Evolutionary conservation across 2,113 vertebrate species (phyloP).

Genomic region (Tylochromis polylepis): DNA sequence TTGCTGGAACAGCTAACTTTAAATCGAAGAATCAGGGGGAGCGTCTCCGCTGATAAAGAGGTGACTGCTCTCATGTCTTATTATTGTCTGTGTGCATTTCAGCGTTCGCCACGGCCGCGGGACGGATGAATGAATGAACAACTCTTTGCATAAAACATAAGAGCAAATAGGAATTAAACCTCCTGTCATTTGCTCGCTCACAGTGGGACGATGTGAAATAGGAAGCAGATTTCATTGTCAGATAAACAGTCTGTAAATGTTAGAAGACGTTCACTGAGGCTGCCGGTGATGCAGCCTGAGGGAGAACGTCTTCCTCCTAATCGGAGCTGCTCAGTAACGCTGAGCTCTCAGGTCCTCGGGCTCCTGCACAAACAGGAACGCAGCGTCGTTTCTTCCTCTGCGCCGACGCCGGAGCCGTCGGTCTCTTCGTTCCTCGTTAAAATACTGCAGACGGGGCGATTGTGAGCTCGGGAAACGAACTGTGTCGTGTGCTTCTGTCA

Average conservation of each 20-base stretch:
- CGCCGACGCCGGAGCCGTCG: neutral
- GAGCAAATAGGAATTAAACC: neutral
- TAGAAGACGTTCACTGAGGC: neutral
- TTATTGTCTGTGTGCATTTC: neutral
- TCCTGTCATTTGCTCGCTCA: neutral
- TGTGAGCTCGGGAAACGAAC: neutral
- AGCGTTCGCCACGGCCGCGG: neutral
- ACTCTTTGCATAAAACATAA: neutral
- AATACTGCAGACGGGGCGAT: neutral
- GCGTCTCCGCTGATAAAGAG: neutral
- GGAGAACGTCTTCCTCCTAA: neutral
- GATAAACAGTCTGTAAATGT: neutral
- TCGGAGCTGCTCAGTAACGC: neutral
- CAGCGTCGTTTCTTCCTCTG: neutral
- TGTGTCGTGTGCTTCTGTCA: neutral
- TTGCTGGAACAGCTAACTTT: neutral
- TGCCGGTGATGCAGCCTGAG: neutral
- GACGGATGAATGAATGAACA: neutral
- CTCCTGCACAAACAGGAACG: fast-evolving
- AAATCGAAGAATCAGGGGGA: neutral
- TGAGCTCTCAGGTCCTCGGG: neutral
- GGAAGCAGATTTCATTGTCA: neutral
- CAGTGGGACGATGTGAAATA: neutral
- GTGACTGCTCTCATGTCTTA: neutral
- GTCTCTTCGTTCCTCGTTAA: neutral